Percentiles rank a stretch among this genome's conserved stretches.
Evolutionary conservation across 2,797 vertebrate species (phyloP).

Genomic region (Gila robusta): DNA sequence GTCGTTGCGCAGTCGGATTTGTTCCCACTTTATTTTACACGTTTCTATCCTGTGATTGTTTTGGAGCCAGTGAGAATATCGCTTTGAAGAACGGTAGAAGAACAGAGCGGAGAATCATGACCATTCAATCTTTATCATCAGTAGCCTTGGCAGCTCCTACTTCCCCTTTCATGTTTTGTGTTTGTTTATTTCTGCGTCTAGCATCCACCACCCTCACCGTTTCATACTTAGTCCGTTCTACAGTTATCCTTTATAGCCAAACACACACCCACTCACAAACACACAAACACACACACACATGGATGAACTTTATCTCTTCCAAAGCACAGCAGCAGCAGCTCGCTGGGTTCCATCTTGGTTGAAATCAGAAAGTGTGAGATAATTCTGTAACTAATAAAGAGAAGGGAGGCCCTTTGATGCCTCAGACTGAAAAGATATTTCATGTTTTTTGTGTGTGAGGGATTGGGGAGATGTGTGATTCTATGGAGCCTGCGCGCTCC

Average conservation of each 20-base stretch:
- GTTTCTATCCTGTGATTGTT: constrained; percentile 72
- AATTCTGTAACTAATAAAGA: constrained; percentile 97
- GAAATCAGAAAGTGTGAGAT: constrained; percentile 92
- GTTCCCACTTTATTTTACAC: constrained; percentile 41
- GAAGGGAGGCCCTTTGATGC: constrained; percentile 91
- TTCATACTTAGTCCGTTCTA: constrained; percentile 47
- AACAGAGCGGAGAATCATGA: constrained; percentile 65
- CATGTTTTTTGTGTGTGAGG: constrained; percentile 93
- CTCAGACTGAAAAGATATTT: constrained; percentile 97
- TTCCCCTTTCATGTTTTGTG: constrained; percentile 72
- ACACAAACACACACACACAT: constrained; percentile 52
- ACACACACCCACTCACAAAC: constrained; percentile 50
- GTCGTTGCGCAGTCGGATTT: constrained; percentile 13
- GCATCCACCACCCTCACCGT: constrained; percentile 45
- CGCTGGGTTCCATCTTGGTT: constrained; percentile 78
- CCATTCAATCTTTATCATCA: constrained; percentile 74
- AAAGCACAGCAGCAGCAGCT: constrained; percentile 72
- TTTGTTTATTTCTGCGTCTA: constrained; percentile 46
- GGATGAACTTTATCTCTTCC: constrained; percentile 78
- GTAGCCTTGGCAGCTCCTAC: constrained; percentile 67
- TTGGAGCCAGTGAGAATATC: constrained; percentile 74
- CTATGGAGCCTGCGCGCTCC: constrained; percentile 86
- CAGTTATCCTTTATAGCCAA: constrained; percentile 46
- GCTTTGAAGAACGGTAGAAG: constrained; percentile 75
- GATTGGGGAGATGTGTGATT: constrained; percentile 91